Base-by-base conservation (phyloP, 2,888 invertebrate genomes). In the Myopa testacea region DNA sequence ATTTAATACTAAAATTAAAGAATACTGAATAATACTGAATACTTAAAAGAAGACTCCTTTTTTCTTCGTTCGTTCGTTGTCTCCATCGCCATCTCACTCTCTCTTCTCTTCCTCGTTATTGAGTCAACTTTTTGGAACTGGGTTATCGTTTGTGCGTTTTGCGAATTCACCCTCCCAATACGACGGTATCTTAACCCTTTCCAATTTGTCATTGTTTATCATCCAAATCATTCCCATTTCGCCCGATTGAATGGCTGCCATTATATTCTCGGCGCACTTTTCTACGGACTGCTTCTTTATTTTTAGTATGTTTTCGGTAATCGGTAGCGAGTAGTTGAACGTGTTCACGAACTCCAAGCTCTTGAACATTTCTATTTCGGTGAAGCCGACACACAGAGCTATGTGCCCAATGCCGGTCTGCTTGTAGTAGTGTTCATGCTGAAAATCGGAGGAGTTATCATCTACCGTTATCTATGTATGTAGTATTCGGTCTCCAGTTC, bases 171-270 rank as follows among this genome's bases (percentile, higher is more conserved):
- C 52, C 55, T 75, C 55, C 75, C 67, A 75, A 55, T 75, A 68
- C 3, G 38, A 67, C 19, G 52, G 52, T 55, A 55, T 55, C 34
- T 79, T 78, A 67, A 80, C 79, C 71, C 79, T 79, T 67, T 85
- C 82, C 62, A 87, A 67, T 50, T 82, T 81, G 4, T 86, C 87
- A 69, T 85, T 69, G 73, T 88, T 88, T 73, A 86, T 75, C 69
- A 86, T 86, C 88, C 88, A 88, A 77, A 87, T 84, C 8, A 86
- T 87, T 4, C 85, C 87, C 78, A 88, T 89, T 81, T 87, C 81
- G 26, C 85, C 86, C 6, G 81, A 80, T 73, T 88, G 84, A 58
- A 88, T 84, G 12, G 86, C 86, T 81, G 85, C 83, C 4, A 87
- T 81, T 68, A 88, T 83, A 81, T 85, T 87, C 69, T 82, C 79